Evolutionary conservation across 2,113 vertebrate species (phyloP).

Genomic region (Apteryx owenii): DNA sequence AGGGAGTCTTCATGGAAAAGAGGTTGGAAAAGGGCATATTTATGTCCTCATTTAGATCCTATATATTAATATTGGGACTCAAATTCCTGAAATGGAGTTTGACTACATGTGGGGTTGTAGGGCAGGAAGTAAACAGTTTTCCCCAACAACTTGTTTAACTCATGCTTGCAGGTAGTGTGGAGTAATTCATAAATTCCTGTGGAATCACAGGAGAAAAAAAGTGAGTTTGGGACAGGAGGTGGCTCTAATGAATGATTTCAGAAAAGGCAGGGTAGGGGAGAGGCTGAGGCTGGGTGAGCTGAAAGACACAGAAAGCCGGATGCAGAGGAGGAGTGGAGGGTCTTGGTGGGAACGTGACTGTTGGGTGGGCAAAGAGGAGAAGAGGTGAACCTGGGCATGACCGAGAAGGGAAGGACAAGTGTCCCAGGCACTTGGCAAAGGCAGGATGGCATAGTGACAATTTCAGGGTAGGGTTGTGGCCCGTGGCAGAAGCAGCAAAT

Average conservation of each 20-base stretch:
- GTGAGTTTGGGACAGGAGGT: background rate
- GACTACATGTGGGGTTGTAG: background rate
- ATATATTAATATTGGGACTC: background rate
- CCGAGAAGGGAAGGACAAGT: background rate
- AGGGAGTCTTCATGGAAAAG: background rate
- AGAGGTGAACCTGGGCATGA: accelerated
- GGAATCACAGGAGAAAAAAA: background rate
- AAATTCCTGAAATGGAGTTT: background rate
- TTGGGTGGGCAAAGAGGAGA: background rate
- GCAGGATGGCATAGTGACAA: accelerated
- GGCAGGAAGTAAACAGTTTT: background rate
- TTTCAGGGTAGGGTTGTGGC: background rate
- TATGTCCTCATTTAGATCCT: background rate
- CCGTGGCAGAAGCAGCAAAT: background rate
- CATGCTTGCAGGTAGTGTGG: background rate
- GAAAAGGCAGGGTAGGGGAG: background rate
- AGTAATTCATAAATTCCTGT: background rate
- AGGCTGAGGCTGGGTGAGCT: background rate
- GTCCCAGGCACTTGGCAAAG: background rate
- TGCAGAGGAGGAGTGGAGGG: background rate
- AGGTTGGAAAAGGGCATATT: background rate
- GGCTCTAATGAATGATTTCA: accelerated
- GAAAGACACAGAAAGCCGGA: background rate
- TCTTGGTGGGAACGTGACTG: accelerated
- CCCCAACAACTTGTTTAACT: background rate